These are phyloP conservation scores for Passer montanus DNA, from an alignment of 2,113 vertebrate genomes.

Conservation along the genomic window DNA sequence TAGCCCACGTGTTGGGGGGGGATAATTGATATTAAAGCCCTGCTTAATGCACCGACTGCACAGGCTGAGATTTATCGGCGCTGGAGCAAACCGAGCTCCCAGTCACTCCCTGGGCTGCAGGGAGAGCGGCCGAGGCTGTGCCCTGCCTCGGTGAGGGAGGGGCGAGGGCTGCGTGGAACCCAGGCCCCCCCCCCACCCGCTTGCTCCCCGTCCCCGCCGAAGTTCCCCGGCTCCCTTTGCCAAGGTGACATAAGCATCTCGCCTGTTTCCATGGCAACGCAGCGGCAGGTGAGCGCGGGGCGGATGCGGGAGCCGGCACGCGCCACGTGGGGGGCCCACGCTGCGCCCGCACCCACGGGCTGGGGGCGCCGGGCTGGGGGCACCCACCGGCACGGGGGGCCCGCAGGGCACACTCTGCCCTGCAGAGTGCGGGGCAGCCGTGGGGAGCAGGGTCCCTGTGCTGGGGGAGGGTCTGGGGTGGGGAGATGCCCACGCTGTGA, in stretches of 20 bases:
- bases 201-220: neutral
- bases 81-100: conserved; percentile 53
- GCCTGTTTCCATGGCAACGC: conserved; percentile 65
- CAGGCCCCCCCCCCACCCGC: fast-evolving
- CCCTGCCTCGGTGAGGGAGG: neutral
- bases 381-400: fast-evolving
- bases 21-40: conserved; percentile 80
- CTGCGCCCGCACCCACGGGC: neutral
- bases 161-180: neutral
- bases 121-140: neutral
- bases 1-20: conserved; percentile 24
- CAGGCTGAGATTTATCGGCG: conserved; percentile 69
- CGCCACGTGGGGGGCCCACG: conserved; percentile 1
- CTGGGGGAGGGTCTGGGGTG: neutral
- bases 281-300: conserved; percentile 66
- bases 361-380: neutral
- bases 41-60: conserved; percentile 70
- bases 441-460: too few relatives aligned
- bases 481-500: neutral
- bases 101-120: conserved; percentile 47
- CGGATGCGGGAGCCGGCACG: neutral
- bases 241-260: conserved; percentile 67
- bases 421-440: neutral
- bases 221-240: conserved; percentile 48
- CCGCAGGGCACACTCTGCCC: neutral